A percentile compares a stretch with the other conserved stretches of the same genome.
phyloP scores from a whole-genome alignment of 2,797 vertebrate species.

The Pteronotus mesoamericanus region DNA sequence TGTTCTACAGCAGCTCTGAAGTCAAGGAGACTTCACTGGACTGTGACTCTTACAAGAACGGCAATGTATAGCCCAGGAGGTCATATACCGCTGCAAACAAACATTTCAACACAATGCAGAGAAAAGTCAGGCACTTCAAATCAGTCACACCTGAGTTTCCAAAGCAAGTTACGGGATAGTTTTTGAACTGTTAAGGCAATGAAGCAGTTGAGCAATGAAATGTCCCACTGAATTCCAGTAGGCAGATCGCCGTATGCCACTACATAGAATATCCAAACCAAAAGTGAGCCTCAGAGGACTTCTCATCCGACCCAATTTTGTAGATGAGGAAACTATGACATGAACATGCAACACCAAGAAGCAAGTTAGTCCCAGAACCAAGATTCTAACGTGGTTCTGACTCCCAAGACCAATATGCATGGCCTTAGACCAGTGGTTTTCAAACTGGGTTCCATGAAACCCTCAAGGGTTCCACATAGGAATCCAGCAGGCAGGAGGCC shows the following conservation, averaged over 20 bases:
- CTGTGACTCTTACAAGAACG: neutral
- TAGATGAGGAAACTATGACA: neutral
- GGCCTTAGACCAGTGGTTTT: neutral
- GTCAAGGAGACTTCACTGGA: neutral
- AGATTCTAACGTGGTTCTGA: neutral
- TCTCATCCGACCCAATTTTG: neutral
- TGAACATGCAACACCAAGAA: neutral
- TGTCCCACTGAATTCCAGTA: neutral
- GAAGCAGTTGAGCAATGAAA: neutral
- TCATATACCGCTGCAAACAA: neutral
- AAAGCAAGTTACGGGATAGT: neutral
- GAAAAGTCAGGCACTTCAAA: neutral
- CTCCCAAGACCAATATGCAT: neutral
- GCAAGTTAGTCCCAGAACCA: neutral
- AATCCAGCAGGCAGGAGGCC: neutral
- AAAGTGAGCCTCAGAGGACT: neutral
- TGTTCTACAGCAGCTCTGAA: neutral
- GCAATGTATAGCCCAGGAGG: neutral
- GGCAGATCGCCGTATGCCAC: neutral
- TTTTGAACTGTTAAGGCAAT: neutral
- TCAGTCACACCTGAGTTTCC: neutral
- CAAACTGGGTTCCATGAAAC: neutral
- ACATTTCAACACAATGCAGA: neutral
- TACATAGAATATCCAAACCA: neutral
- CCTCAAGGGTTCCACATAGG: neutral